phyloP scores from a whole-genome alignment of 2,113 vertebrate species.

The Pachyramphus minor region DNA sequence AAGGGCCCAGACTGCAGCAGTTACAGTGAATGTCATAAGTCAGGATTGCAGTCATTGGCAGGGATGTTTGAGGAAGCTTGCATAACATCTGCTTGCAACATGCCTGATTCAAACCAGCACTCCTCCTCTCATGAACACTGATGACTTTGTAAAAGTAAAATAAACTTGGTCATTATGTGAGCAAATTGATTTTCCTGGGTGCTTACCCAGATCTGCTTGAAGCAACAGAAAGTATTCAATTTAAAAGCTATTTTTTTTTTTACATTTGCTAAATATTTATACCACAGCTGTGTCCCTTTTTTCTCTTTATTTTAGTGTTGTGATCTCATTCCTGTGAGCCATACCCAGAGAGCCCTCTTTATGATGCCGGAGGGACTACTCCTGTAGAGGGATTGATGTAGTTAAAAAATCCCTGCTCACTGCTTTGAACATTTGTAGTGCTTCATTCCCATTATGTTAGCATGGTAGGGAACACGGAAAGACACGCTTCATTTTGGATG shows the following conservation, averaged over 20 bases:
- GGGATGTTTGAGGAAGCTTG: slow-evolving; percentile 14
- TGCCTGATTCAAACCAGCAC: slow-evolving; percentile 53
- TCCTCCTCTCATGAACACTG: background rate
- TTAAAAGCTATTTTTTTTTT: background rate
- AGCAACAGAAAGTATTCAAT: background rate
- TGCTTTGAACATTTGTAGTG: slow-evolving; percentile 33
- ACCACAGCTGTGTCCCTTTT: background rate
- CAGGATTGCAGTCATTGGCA: slow-evolving; percentile 36
- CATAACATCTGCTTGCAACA: slow-evolving; percentile 67
- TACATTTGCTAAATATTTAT: background rate
- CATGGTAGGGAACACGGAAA: background rate
- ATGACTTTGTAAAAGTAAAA: slow-evolving; percentile 18
- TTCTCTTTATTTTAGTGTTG: background rate
- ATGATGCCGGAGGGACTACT: background rate
- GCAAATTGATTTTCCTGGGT: slow-evolving; percentile 1
- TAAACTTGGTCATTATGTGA: background rate
- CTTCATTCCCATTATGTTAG: slow-evolving; percentile 45
- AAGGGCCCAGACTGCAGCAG: slow-evolving; percentile 11
- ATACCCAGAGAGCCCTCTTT: background rate
- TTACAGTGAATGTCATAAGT: slow-evolving; percentile 26
- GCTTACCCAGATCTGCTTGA: background rate
- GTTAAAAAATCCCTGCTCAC: slow-evolving; percentile 39
- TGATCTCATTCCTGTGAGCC: slow-evolving; percentile 20
- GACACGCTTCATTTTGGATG: slow-evolving; percentile 12
- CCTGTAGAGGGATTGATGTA: slow-evolving; percentile 27